Evolutionary conservation across 2,888 invertebrate genomes (phyloP).

Genomic region (Lasiommata megera): DNA sequence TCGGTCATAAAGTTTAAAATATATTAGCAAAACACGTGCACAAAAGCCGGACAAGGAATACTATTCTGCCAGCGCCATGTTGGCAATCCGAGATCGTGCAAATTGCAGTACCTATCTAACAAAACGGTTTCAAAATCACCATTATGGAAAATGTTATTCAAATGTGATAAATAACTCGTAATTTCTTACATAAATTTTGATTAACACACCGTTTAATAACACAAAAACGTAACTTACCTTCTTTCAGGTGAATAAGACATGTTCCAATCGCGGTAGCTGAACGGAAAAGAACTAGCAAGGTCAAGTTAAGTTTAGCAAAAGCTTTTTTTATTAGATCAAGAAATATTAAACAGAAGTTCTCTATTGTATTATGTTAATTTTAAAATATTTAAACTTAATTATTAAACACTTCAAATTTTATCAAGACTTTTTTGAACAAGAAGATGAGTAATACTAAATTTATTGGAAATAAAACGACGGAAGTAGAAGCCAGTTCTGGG

Average conservation of each 20-base stretch:
- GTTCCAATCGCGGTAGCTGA: slow-evolving; percentile 89
- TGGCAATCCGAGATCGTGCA: slow-evolving; percentile 75
- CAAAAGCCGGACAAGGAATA: slow-evolving; percentile 55
- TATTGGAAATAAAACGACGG: slow-evolving; percentile 65
- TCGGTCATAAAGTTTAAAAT: slow-evolving; percentile 2
- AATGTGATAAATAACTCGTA: slow-evolving; percentile 24
- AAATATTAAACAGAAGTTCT: slow-evolving; percentile 15
- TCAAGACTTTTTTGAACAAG: slow-evolving; percentile 39
- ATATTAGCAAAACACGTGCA: slow-evolving; percentile 65
- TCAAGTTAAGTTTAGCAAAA: slow-evolving; percentile 77
- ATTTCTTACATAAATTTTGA: slow-evolving; percentile 38
- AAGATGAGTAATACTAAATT: slow-evolving; percentile 50
- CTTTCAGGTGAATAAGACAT: slow-evolving; percentile 91
- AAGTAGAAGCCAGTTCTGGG: slow-evolving; percentile 45
- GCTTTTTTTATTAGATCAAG: slow-evolving; percentile 49
- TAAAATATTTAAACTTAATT: slow-evolving; percentile 52
- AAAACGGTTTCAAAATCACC: slow-evolving; percentile 33
- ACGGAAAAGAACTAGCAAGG: slow-evolving; percentile 86
- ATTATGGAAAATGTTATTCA: slow-evolving; percentile 19
- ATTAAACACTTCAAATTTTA: slow-evolving; percentile 41
- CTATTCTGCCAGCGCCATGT: slow-evolving; percentile 78
- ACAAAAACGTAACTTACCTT: slow-evolving; percentile 84
- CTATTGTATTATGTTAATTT: slow-evolving; percentile 31
- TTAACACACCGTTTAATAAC: slow-evolving; percentile 45
- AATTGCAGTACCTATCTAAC: slow-evolving; percentile 48